A percentile compares a stretch with the other conserved stretches of the same genome.
These are phyloP conservation scores for Chromoteleia sp. DNA, from an alignment of 2,888 invertebrate species.

Conservation along the genomic window DNA sequence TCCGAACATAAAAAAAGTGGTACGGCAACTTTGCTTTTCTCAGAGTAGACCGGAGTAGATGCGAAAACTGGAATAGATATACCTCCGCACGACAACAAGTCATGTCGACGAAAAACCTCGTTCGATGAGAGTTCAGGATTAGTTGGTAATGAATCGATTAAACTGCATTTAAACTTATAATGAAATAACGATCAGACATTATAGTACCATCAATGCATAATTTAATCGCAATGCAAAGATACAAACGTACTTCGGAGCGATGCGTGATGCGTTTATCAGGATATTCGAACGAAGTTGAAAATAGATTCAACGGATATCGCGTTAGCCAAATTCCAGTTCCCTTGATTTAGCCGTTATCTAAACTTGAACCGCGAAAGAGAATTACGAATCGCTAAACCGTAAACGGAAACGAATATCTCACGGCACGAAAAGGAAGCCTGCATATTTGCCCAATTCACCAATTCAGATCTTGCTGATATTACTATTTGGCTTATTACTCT, in stretches of 20 bases:
- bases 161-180: slow-evolving; percentile 11
- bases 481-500: slow-evolving; percentile 19
- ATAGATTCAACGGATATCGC: slow-evolving; percentile 4
- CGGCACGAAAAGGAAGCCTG: slow-evolving; percentile 4
- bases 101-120: slow-evolving; percentile 3
- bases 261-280: slow-evolving; percentile 18
- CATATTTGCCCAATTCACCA: slow-evolving; percentile 16
- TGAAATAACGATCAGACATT: background rate
- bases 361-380: slow-evolving; percentile 24
- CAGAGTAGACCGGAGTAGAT: too few relatives aligned
- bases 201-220: slow-evolving; percentile 7
- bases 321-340: slow-evolving; percentile 31
- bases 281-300: slow-evolving; percentile 22
- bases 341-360: slow-evolving; percentile 29
- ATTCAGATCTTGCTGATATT: slow-evolving; percentile 25
- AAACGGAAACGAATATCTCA: slow-evolving; percentile 11
- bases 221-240: slow-evolving; percentile 6
- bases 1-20: slow-evolving; percentile 11
- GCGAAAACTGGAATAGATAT: slow-evolving; percentile 25
- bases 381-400: slow-evolving; percentile 9
- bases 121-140: slow-evolving; percentile 13
- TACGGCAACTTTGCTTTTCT: slow-evolving; percentile 27
- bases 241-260: slow-evolving; percentile 3
- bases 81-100: slow-evolving; percentile 6
- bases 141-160: slow-evolving; percentile 26